These are phyloP conservation scores for Leptobrachium leishanense DNA, from an alignment of 2,113 vertebrate species.

Conservation along the genomic window DNA sequence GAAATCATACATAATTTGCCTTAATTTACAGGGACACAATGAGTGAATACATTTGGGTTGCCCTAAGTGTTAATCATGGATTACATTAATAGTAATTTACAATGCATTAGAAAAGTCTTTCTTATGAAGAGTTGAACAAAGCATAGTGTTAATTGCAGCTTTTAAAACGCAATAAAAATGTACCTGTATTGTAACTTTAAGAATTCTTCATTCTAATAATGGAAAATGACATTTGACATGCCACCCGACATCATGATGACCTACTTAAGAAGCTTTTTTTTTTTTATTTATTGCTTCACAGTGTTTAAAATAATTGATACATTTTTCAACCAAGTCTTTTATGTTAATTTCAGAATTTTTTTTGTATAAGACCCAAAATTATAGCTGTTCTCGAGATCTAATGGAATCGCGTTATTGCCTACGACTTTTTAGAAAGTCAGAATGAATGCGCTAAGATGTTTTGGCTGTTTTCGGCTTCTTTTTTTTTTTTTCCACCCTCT, in stretches of 20 bases:
- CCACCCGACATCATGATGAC: slow-evolving; percentile 53
- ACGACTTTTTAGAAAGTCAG: slow-evolving; percentile 44
- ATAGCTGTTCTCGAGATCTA: slow-evolving; percentile 42
- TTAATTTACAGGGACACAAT: slow-evolving; percentile 54
- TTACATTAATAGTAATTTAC: slow-evolving; percentile 56
- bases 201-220: slow-evolving; percentile 55
- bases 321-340: slow-evolving; percentile 56
- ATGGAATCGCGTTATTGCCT: slow-evolving; percentile 47
- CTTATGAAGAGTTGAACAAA: slow-evolving; percentile 51
- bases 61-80: slow-evolving; percentile 58
- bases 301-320: slow-evolving; percentile 58
- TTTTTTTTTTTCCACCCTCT: neutral
- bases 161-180: slow-evolving; percentile 57
- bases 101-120: slow-evolving; percentile 58
- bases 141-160: slow-evolving; percentile 43
- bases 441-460: slow-evolving; percentile 49
- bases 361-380: slow-evolving; percentile 52
- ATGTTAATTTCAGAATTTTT: slow-evolving; percentile 55
- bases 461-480: slow-evolving; percentile 37
- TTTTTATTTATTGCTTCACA: slow-evolving; percentile 62
- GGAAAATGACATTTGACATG: slow-evolving; percentile 60
- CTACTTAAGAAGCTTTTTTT: slow-evolving; percentile 56
- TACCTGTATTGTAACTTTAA: slow-evolving; percentile 54
- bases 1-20: slow-evolving; percentile 45
- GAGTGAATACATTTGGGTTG: slow-evolving; percentile 50